Evolutionary conservation across 2,113 vertebrate genomes (phyloP), one percentile per base, ranked within the genome.

Genomic region (mouse (Mus musculus)): DNA sequence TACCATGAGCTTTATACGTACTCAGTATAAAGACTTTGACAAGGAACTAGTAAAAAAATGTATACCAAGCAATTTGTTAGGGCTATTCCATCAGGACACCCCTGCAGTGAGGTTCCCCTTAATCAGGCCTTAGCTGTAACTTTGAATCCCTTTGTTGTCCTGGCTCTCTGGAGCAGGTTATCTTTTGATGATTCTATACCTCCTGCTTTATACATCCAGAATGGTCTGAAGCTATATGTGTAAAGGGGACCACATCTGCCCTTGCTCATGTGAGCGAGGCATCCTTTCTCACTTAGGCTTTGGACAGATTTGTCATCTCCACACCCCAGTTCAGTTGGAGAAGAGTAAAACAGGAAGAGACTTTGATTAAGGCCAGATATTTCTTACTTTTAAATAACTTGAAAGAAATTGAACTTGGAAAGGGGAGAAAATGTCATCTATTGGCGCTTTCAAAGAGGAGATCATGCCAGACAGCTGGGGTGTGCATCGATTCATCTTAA

Each of bases 361-460:
- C 63, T n/a, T 49, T 84, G 65, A 95, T 92, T 81, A 95, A 94
- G 69, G 52, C 16, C 80, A 89, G 76, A 39, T 95, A 5, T 81
- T 95, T 97, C 82, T 90, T 63, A 76, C 54, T 92, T 96, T 81
- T 90, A 26, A 87, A 33, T 81, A 61, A 94, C 59, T 76, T 92
- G 95, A 91, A 90, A 88, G 69, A 78, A 76, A 90, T 24, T 63
- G 63, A 89, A 24, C 8, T 88, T 81, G 30, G 72, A 82, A 81
- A 91, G 22, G 20, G 93, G 52, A 80, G 49, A 88, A 61, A 92
- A 71, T 80, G 17, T 2, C 39, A 88, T 63, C 91, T 59, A 75
- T 59, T 81, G 72, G 22, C 19, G n/a, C 46, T 93, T 96, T 82
- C 19, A 92, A 56, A 72, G 96, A 95, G 22, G 30, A 65, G 88